Base-by-base conservation (phyloP, 2,888 invertebrate genomes). In the Scelioninae gen. 2 region DNA sequence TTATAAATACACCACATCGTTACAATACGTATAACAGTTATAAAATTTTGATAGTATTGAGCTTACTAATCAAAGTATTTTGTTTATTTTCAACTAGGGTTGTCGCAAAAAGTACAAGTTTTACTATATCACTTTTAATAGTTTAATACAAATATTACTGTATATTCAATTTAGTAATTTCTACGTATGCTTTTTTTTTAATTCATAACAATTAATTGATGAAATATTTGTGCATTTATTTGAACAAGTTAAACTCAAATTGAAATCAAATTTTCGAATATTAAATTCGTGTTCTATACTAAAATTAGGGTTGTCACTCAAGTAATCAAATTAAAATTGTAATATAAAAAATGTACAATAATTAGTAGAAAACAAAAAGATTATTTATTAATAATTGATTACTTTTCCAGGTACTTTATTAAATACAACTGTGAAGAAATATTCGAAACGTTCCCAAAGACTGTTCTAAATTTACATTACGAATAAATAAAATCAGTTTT, bases 381-480 rank as follows among this genome's bases (percentile, higher is more conserved):
- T 64, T 64, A 50, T 50, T 71, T 71, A 71, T 71, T 71, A 71
- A 71, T 71, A 58, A 71, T 58, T 64, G 64, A 71, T 71, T 71
- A 71, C 71, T 71, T 71, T 71, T 71, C 57, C 71, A 71, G 71
- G 71, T 71, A 52, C 71, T 64, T 71, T 71, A 64, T 57, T 71
- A 71, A 71, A 71, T 71, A 58, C 71, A 71, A 52, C 71, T 71
- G 71, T 64, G 71, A 71, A 71, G 71, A 71, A 71, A 71, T 71
- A 71, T 71, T 71, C 71, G 71, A 71, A 71, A 71, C 71, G 71
- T 64, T 71, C 71, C 71, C 71, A 71, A 71, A 71, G 71, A 71
- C 64, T 64, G 71, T 64, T 71, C 64, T 71, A 71, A 71, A 64
- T 71, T 70, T 52, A 71, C 52, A 71, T 43, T 35, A 63, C 41